phyloP scores from a whole-genome alignment of 1,140 invertebrate species.

The Coptotermes formosanus region DNA sequence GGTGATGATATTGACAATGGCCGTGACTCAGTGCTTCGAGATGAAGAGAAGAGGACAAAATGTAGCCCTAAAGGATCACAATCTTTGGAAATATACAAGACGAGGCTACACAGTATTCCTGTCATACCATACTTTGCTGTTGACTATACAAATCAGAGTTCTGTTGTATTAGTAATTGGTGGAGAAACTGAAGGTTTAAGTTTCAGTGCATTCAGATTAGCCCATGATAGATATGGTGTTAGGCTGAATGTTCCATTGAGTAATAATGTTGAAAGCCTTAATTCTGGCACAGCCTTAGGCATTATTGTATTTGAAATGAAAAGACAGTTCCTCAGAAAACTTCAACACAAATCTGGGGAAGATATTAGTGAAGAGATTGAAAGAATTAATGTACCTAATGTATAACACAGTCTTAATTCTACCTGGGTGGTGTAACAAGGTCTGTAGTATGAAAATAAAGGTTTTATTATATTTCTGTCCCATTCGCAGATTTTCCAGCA shows the following conservation, averaged over 20 bases:
- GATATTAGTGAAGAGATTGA: background rate
- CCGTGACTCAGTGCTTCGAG: conserved; percentile 30
- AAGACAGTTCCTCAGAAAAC: conserved; percentile 58
- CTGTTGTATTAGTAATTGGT: conserved; percentile 71
- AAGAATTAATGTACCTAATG: background rate
- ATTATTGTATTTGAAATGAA: conserved; percentile 84
- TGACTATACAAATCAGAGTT: conserved; percentile 53
- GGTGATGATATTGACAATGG: conserved; percentile 40
- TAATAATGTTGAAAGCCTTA: conserved; percentile 81
- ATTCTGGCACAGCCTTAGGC: conserved; percentile 75
- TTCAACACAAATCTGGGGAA: background rate
- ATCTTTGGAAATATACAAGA: conserved; percentile 26
- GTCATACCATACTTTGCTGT: conserved; percentile 63
- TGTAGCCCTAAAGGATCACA: conserved; percentile 17
- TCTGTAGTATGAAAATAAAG: too few species aligned
- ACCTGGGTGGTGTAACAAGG: too few species aligned
- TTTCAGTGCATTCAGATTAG: conserved; percentile 60
- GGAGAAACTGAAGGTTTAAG: conserved; percentile 88
- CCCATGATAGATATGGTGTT: conserved; percentile 55
- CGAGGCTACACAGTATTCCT: conserved; percentile 46
- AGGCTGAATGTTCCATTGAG: conserved; percentile 76
- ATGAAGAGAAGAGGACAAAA: too few species aligned
- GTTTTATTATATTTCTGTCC: too few species aligned
- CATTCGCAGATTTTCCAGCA: too few species aligned
- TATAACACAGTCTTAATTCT: background rate